phyloP scores from a whole-genome alignment of 2,113 vertebrate species.

The Eulacestoma nigropectus region DNA sequence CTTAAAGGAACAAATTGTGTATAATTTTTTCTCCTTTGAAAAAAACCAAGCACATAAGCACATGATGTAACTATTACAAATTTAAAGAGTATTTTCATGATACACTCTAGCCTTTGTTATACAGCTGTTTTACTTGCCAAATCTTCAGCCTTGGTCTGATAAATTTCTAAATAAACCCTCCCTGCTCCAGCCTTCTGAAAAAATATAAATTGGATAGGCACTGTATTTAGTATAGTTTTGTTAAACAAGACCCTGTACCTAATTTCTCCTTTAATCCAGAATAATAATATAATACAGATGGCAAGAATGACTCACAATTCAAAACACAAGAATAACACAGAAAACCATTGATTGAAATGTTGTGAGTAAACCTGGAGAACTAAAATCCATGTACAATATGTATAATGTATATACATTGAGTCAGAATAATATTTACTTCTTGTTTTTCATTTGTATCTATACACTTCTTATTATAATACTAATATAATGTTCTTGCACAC shows the following conservation, averaged over 20 bases:
- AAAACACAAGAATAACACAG: not conserved
- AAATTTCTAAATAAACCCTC: not conserved
- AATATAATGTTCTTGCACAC: not conserved
- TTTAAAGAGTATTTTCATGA: not conserved
- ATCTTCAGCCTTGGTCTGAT: not conserved
- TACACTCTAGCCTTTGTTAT: not conserved
- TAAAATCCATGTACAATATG: not conserved
- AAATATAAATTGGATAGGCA: not conserved
- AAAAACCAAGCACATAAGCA: not conserved
- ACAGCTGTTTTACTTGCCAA: not conserved
- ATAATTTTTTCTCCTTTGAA: not conserved
- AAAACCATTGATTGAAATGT: not conserved
- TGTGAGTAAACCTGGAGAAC: not conserved
- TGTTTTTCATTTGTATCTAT: not conserved
- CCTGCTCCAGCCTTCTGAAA: not conserved
- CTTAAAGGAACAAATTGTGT: not conserved
- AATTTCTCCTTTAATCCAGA: not conserved
- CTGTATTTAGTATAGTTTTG: not conserved
- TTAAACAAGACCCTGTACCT: not conserved
- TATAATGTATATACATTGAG: slow-evolving; percentile 15
- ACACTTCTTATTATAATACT: not conserved
- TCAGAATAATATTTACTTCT: not conserved
- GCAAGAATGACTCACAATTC: not conserved
- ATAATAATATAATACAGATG: not conserved
- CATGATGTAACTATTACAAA: not conserved